A percentile compares a stretch with the other conserved stretches of the same genome.
Conservation (phyloP, 37 sponge, comb jelly and placozoan species). For the Aplysina aerophoba region DNA sequence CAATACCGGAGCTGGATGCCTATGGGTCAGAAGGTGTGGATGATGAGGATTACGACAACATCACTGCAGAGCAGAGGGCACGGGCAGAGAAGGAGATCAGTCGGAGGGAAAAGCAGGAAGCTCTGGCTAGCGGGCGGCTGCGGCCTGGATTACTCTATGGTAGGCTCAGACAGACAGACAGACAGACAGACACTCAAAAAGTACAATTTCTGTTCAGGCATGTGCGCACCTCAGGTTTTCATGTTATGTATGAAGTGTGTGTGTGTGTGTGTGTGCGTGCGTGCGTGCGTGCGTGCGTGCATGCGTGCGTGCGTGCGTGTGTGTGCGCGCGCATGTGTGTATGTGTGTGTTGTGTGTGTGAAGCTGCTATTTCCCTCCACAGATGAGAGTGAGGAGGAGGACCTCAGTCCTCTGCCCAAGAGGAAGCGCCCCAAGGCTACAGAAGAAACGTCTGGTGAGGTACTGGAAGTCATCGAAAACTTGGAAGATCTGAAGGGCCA, state of each 20-base stretch:
- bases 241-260: too few species aligned
- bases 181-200: too few species aligned
- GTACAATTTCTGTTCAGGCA: too few species aligned
- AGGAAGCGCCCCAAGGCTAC: constrained; percentile 40
- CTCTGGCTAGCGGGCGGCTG: constrained; percentile 77
- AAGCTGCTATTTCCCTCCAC: background rate
- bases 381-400: constrained; percentile 83
- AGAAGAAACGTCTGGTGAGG: constrained; percentile 37
- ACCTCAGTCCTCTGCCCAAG: constrained; percentile 16
- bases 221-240: too few species aligned
- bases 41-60: constrained; percentile 65
- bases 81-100: constrained; percentile 86
- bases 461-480: constrained; percentile 92
- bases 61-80: constrained; percentile 75
- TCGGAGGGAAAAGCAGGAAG: constrained; percentile 86
- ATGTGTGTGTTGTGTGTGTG: background rate
- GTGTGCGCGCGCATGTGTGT: background rate
- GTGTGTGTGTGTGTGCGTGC: too few species aligned
- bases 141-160: constrained; percentile 90
- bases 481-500: constrained; percentile 96
- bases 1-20: constrained; percentile 91
- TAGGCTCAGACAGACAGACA: background rate
- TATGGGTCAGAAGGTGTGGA: constrained; percentile 82
- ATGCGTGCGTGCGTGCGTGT: too few species aligned
- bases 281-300: too few species aligned